phyloP scores from a whole-genome alignment of 2,113 vertebrate genomes.

The Ondatra zibethicus region DNA sequence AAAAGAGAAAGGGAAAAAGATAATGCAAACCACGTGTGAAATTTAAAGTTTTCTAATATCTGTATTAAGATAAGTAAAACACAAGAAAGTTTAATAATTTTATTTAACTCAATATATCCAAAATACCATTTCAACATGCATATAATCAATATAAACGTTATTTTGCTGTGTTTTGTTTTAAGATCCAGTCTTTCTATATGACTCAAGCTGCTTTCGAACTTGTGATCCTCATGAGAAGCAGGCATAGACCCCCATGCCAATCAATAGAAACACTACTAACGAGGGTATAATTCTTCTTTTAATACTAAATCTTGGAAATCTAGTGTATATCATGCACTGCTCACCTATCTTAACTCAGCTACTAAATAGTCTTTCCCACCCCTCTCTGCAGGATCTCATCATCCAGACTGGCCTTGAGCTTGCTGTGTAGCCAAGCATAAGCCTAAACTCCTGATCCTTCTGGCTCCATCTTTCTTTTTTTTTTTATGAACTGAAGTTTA shows the following conservation, averaged over 20 bases:
- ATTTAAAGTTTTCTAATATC: not conserved
- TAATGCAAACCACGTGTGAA: not conserved
- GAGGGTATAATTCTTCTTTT: not conserved
- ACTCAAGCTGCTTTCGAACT: not conserved
- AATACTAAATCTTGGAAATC: not conserved
- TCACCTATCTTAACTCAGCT: not conserved
- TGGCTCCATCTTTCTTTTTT: not conserved
- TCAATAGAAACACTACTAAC: not conserved
- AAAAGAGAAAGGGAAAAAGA: not conserved
- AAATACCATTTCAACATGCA: not conserved
- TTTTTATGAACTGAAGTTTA: no score
- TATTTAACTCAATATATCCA: not conserved
- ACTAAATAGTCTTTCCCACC: no score
- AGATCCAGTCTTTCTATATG: not conserved
- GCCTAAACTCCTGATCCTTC: not conserved
- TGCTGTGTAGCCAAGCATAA: no score
- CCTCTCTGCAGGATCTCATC: not conserved
- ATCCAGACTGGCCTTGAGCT: not conserved
- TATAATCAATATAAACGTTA: not conserved
- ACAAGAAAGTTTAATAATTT: not conserved
- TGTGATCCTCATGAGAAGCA: not conserved
- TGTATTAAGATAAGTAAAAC: not conserved
- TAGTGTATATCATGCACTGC: not conserved
- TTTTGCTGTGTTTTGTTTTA: not conserved
- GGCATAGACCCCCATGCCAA: not conserved